These are phyloP conservation scores for Hippopotamus amphibius DNA, from an alignment of 2,113 vertebrate species.

Conservation along the genomic window DNA sequence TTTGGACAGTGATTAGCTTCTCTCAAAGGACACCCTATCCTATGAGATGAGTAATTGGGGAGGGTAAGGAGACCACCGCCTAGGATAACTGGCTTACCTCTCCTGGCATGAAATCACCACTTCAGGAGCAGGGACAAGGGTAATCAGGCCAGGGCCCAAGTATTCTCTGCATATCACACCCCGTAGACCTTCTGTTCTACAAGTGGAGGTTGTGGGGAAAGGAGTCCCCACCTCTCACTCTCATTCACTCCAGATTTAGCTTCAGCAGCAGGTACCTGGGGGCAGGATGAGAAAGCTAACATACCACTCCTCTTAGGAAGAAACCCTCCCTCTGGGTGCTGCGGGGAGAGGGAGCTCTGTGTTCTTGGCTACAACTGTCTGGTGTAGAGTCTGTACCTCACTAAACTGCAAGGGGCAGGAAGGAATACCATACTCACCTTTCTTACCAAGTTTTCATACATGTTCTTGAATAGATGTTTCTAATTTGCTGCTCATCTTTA, in stretches of 20 bases:
- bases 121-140: neutral
- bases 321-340: neutral
- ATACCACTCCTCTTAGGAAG: neutral
- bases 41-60: neutral
- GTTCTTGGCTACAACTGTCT: neutral
- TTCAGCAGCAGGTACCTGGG: neutral
- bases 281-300: neutral
- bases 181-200: neutral
- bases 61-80: neutral
- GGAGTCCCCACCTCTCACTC: neutral
- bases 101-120: neutral
- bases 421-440: neutral
- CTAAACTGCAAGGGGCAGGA: neutral
- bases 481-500: neutral
- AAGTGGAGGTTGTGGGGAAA: neutral
- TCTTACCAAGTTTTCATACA: neutral
- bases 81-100: neutral
- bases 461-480: neutral
- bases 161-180: neutral
- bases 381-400: neutral
- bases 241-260: neutral
- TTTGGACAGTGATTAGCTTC: neutral
- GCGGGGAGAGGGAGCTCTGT: neutral
- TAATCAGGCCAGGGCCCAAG: neutral
- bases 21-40: neutral